phyloP scores from a whole-genome alignment of 35 echinoderm and acorn worm species.

The Apostichopus japonicus region DNA sequence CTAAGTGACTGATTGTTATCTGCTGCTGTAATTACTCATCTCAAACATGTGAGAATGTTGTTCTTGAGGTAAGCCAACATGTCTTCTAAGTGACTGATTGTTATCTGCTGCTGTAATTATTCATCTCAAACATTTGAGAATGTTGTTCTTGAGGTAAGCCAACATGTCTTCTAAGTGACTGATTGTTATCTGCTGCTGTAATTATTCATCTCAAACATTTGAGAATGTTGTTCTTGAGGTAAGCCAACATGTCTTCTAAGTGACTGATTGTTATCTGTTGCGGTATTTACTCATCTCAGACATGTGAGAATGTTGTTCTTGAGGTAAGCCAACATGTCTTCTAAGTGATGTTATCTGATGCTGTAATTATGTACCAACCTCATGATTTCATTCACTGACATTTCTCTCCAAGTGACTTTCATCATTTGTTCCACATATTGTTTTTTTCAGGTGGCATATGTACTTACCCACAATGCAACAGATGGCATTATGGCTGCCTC shows the following conservation, averaged over 20 bases:
- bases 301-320: neutral
- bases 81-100: neutral
- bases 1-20: neutral
- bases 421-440: neutral
- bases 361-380: too few relatives aligned
- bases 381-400: too few relatives aligned
- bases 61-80: neutral
- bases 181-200: too few relatives aligned
- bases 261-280: neutral
- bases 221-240: neutral
- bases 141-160: too few relatives aligned
- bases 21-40: neutral
- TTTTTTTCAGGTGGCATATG: conserved; percentile 56
- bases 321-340: neutral
- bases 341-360: neutral
- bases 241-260: neutral
- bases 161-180: too few relatives aligned
- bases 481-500: conserved; percentile 72
- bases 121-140: too few relatives aligned
- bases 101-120: neutral
- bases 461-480: conserved; percentile 82
- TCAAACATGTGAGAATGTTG: neutral
- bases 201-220: too few relatives aligned
- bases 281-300: neutral
- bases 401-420: too few relatives aligned